Evolutionary conservation across 1,140 invertebrate species (phyloP).

Genomic region (Thereuonema tuberculata): DNA sequence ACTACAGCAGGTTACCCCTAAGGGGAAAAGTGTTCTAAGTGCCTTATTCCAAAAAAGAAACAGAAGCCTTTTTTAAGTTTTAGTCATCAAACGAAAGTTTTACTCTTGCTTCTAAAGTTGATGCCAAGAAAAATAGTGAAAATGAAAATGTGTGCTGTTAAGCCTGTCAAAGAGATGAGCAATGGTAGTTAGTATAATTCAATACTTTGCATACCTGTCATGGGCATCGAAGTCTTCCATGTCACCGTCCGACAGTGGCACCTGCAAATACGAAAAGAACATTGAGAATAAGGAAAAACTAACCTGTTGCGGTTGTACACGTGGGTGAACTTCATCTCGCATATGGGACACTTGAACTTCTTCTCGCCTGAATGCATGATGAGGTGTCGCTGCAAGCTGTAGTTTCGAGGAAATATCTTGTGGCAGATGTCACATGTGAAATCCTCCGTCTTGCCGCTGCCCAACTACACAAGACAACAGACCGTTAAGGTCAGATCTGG

Average conservation of each 20-base stretch:
- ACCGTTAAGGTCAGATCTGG: background rate
- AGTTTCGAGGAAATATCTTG: slow-evolving; percentile 33
- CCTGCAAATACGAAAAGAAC: slow-evolving; percentile 11
- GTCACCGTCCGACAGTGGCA: background rate
- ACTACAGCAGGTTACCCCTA: no score
- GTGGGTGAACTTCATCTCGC: slow-evolving; percentile 33
- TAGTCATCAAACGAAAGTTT: no score
- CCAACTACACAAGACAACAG: background rate
- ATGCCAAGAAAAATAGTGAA: no score
- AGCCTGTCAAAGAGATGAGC: no score
- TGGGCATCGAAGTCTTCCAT: background rate
- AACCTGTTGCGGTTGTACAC: slow-evolving; percentile 30
- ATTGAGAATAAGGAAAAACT: background rate
- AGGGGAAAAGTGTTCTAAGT: no score
- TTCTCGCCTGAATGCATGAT: slow-evolving; percentile 32
- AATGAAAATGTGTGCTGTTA: no score
- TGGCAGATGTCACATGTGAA: slow-evolving; percentile 24
- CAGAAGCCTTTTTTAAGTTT: no score
- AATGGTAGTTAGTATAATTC: no score
- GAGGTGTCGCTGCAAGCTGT: slow-evolving; percentile 33
- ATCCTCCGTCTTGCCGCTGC: background rate
- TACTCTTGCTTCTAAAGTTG: no score
- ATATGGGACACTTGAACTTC: slow-evolving; percentile 31
- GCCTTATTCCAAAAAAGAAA: no score
- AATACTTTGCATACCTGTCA: background rate